Conservation (phyloP, 1,140 invertebrate genomes). For the Cotesia vestalis region DNA sequence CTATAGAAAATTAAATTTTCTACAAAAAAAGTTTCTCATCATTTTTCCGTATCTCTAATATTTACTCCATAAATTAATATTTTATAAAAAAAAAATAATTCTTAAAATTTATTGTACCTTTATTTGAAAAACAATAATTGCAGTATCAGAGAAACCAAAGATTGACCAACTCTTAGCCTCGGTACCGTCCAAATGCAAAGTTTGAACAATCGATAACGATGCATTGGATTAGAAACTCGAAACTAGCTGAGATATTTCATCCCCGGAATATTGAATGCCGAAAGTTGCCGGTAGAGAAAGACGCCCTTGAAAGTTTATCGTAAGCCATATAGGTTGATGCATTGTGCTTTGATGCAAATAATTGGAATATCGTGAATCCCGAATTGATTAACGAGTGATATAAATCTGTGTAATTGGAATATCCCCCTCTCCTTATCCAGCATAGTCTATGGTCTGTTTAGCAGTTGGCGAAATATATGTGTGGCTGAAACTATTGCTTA, state of each 20-base stretch:
- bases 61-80: no score
- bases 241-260: constrained; percentile 21
- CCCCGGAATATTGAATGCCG: constrained; percentile 10
- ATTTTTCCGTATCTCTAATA: no score
- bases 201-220: constrained; percentile 23
- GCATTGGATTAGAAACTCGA: constrained; percentile 21
- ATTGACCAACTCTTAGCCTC: no score
- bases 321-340: no score
- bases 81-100: no score
- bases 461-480: not conserved
- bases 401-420: constrained; percentile 21
- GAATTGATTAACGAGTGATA: constrained; percentile 12
- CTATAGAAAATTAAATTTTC: no score
- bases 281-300: constrained; percentile 7
- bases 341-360: constrained; percentile 23
- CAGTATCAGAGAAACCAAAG: not conserved
- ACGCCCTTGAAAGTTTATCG: constrained; percentile 16
- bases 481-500: not conserved
- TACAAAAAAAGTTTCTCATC: no score
- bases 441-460: not conserved
- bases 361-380: constrained; percentile 24
- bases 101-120: no score
- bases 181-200: not conserved
- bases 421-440: not conserved
- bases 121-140: no score